phyloP scores from a whole-genome alignment of 2,888 invertebrate genomes.

The Pyralis farinalis region DNA sequence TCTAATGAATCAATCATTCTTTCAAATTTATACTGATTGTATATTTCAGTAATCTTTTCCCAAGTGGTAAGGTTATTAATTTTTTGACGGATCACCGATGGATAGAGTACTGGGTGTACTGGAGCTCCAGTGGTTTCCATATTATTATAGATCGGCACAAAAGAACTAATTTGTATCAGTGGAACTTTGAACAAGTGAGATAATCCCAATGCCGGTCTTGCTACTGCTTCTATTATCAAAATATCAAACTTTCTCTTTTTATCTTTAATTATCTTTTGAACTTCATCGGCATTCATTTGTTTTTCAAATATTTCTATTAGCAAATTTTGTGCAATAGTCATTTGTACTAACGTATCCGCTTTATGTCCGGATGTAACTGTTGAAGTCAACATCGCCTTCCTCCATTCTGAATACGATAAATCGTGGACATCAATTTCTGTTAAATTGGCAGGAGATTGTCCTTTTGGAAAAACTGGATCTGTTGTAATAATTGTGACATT shows the following conservation, averaged over 20 bases:
- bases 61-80: constrained; percentile 31
- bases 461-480: constrained; percentile 39
- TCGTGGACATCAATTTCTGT: constrained; percentile 53
- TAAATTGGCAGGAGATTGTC: constrained; percentile 34
- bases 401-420: constrained; percentile 27
- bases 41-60: constrained; percentile 33
- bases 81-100: constrained; percentile 19
- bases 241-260: constrained; percentile 33
- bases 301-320: constrained; percentile 17
- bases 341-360: constrained; percentile 18
- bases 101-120: constrained; percentile 36
- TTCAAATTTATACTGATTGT: constrained; percentile 18
- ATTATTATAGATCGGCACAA: constrained; percentile 18
- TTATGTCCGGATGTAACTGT: constrained; percentile 10
- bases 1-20: constrained; percentile 4
- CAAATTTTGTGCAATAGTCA: constrained; percentile 8
- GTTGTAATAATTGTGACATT: constrained; percentile 54
- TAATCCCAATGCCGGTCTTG: constrained; percentile 21
- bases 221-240: constrained; percentile 34
- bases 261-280: constrained; percentile 29
- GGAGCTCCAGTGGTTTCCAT: constrained; percentile 18
- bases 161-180: constrained; percentile 40
- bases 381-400: constrained; percentile 6
- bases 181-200: constrained; percentile 38
- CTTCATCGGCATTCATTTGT: constrained; percentile 22